Percentiles rank a stretch among this genome's conserved stretches.
Conservation (phyloP, 2,888 invertebrate species). For the Macaria liturata region DNA sequence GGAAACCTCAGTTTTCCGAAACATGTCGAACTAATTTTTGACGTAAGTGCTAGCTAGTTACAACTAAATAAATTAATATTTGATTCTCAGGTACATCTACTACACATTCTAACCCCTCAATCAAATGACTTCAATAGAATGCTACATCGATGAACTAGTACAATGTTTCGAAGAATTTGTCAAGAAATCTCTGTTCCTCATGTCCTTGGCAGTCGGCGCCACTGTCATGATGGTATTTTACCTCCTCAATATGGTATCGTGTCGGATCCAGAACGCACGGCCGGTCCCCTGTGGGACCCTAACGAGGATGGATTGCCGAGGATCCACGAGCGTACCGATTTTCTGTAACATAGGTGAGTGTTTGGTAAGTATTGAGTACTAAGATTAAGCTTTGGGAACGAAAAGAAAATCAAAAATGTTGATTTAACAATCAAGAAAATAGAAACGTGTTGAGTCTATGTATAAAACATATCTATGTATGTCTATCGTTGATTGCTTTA, state of each 20-base stretch:
- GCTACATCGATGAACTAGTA: conserved; percentile 57
- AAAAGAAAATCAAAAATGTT: no score
- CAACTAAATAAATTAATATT: neutral
- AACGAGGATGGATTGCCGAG: conserved; percentile 1
- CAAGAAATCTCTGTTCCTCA: conserved; percentile 54
- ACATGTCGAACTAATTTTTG: no score
- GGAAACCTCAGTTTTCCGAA: no score
- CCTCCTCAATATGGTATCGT: conserved; percentile 37
- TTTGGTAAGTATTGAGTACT: neutral
- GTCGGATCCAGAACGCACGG: neutral
- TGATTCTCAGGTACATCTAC: conserved; percentile 65
- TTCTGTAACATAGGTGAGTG: conserved; percentile 15
- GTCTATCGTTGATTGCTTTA: no score
- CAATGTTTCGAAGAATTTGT: conserved; percentile 59
- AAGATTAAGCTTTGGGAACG: no score
- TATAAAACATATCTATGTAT: no score
- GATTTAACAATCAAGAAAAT: no score
- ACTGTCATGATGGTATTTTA: conserved; percentile 51
- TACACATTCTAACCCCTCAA: conserved; percentile 59
- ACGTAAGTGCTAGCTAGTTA: neutral
- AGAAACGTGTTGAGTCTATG: no score
- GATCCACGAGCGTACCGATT: conserved; percentile 6
- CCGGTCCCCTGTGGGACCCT: neutral
- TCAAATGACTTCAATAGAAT: conserved; percentile 59
- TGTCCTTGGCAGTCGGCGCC: conserved; percentile 50